These are phyloP conservation scores for Taeniopygia guttata DNA, from an alignment of 2,797 vertebrate species.

Conservation along the genomic window DNA sequence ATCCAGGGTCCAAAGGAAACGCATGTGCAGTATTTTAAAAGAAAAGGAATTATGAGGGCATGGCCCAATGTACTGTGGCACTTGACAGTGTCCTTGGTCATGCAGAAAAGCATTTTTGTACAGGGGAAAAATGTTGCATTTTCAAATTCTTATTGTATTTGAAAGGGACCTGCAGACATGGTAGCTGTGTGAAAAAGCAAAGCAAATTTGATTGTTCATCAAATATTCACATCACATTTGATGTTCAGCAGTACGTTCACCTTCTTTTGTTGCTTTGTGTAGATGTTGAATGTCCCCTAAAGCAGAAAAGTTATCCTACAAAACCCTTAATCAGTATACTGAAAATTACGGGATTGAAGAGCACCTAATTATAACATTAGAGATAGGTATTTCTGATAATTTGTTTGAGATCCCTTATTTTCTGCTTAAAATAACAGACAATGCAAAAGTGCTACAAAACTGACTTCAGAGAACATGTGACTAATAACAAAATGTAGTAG, in stretches of 20 bases:
- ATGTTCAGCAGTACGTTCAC: neutral
- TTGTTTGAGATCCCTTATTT: neutral
- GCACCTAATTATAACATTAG: neutral
- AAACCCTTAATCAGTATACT: neutral
- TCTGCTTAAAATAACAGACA: neutral
- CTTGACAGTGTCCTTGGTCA: neutral
- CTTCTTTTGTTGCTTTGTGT: neutral
- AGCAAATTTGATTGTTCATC: neutral
- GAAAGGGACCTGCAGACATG: neutral
- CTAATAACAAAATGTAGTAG: neutral
- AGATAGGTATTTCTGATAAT: neutral
- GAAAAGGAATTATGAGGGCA: neutral
- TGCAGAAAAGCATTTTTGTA: neutral
- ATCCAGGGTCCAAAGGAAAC: neutral
- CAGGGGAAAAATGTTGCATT: rapidly evolving
- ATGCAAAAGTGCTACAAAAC: neutral
- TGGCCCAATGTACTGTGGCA: neutral
- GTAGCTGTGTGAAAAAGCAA: neutral
- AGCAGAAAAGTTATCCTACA: neutral
- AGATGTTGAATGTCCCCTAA: neutral
- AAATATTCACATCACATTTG: no score
- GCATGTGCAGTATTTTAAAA: neutral
- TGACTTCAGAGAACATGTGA: neutral
- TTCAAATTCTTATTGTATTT: neutral
- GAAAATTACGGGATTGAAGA: neutral